Percentiles rank a stretch among this genome's conserved stretches.
Conservation (phyloP, 1,140 invertebrate species). For the Dendroctonus ponderosae region DNA sequence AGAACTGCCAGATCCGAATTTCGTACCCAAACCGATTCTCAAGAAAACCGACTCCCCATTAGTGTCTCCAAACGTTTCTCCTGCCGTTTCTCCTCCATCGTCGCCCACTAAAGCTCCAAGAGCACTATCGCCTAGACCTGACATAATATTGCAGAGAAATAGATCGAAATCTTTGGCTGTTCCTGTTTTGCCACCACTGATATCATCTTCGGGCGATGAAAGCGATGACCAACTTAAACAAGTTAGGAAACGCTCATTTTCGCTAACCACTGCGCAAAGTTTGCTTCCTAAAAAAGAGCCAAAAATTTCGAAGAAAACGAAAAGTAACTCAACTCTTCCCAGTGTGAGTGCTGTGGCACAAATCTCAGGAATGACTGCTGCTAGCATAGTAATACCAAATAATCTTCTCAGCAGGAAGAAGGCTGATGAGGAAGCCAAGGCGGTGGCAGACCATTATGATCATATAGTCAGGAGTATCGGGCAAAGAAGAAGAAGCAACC, state of each 20-base stretch:
- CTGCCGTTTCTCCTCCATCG: constrained; percentile 26
- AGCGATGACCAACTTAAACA: constrained; percentile 5
- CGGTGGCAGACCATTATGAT: constrained; percentile 75
- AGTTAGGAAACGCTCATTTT: constrained; percentile 33
- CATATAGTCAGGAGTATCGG: constrained; percentile 73
- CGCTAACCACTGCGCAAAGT: constrained; percentile 29
- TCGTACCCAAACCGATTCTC: constrained; percentile 72
- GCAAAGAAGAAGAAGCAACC: constrained; percentile 49
- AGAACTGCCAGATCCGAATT: constrained; percentile 60
- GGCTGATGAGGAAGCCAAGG: constrained; percentile 62
- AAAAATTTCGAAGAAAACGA: constrained; percentile 13
- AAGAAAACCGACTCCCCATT: constrained; percentile 54
- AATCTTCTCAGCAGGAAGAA: constrained; percentile 39
- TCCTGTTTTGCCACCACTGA: constrained; percentile 21
- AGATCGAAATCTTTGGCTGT: constrained; percentile 48
- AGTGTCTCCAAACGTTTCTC: constrained; percentile 14
- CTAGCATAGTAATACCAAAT: constrained; percentile 46
- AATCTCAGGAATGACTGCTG: constrained; percentile 45
- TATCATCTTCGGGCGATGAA: constrained; percentile 25
- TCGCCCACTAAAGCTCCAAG: constrained; percentile 47
- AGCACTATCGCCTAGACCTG: constrained; percentile 39
- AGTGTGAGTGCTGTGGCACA: constrained; percentile 40
- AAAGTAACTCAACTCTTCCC: constrained; percentile 24
- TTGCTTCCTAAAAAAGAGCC: constrained; percentile 10
- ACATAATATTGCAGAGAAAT: constrained; percentile 25